These are phyloP conservation scores for Selenia dentaria DNA, from an alignment of 2,888 invertebrate species.

Conservation along the genomic window DNA sequence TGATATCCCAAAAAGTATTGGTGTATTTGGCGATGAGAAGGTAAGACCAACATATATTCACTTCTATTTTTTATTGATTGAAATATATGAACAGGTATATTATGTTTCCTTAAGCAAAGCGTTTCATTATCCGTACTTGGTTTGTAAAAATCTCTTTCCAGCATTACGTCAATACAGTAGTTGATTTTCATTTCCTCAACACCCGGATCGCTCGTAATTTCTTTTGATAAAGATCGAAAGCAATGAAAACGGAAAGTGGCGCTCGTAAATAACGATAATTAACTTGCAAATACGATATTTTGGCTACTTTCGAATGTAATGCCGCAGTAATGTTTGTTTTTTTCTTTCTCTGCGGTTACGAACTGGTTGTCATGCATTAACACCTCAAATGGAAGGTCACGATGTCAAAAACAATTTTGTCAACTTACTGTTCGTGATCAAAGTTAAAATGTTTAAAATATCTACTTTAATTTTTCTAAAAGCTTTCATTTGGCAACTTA, in stretches of 20 bases:
- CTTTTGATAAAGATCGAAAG: slow-evolving; percentile 44
- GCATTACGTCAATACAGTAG: no score
- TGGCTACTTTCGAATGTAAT: slow-evolving; percentile 60
- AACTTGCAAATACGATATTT: slow-evolving; percentile 56
- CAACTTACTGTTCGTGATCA: background rate
- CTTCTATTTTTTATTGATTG: no score
- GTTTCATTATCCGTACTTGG: no score
- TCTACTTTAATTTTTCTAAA: background rate
- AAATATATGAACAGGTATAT: no score
- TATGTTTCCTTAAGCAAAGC: no score
- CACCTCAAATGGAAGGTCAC: slow-evolving; percentile 31
- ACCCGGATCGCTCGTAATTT: slow-evolving; percentile 18
- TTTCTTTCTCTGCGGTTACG: slow-evolving; percentile 22
- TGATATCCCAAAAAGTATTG: no score
- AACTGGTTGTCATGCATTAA: slow-evolving; percentile 26
- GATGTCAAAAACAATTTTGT: slow-evolving; percentile 16
- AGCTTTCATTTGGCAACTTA: no score
- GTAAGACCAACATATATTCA: no score
- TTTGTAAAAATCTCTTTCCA: no score
- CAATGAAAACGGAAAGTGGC: slow-evolving; percentile 61
- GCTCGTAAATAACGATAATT: slow-evolving; percentile 60
- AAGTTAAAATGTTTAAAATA: no score
- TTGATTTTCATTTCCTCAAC: background rate
- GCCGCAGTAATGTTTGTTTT: slow-evolving; percentile 40
- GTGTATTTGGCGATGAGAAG: no score